Base-by-base conservation (phyloP, 2,113 vertebrate species). In the Sula dactylatra region DNA sequence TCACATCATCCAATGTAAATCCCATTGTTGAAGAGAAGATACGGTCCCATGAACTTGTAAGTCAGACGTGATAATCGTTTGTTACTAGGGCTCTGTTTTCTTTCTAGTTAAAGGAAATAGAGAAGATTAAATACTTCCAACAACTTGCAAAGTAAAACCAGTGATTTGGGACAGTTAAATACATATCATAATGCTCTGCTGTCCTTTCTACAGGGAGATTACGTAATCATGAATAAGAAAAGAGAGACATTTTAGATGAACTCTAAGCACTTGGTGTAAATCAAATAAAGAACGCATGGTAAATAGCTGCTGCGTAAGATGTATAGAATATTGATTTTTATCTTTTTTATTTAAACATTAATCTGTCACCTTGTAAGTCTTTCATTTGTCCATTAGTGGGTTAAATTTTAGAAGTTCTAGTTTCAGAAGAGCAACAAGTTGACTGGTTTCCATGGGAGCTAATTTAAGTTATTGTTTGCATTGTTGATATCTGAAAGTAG, bases 401-500 rank as follows among this genome's bases (percentile, higher is more conserved):
- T 93, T 94, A 83, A 93, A 94, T 81, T 82, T 87, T 84, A 89
- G 44, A 94, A 74, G 64, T 88, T 97, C 45, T 42, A 29, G 62
- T 95, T 90, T 85, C 88, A 70, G 69, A 77, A 61, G 88, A 95
- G 71, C 62, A 94, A 52, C 45, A 93, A 94, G 88, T 96, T 91
- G 65, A 86, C 79, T 82, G n/a, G 93, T 97, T 98, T 94, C 97
- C 93, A 87, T 97, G 94, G 97, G 87, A 97, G 97, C 95, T 93
- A 66, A 96, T 95, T 95, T 81, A 94, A 70, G 85, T 96, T 94
- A 70, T 38, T 93, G 78, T 92, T 95, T 88, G 55, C 77, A 55
- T 70, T 92, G 76, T 76, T 93, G 89, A 32, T 87, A 78, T 44
- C 70, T 93, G 78, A 74, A 72, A 76, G 85, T 56, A 88, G 83